Evolutionary conservation across 2,113 vertebrate genomes (phyloP), one percentile per base, ranked within the genome.

Genomic region (Leptobrachium ailaonicum): DNA sequence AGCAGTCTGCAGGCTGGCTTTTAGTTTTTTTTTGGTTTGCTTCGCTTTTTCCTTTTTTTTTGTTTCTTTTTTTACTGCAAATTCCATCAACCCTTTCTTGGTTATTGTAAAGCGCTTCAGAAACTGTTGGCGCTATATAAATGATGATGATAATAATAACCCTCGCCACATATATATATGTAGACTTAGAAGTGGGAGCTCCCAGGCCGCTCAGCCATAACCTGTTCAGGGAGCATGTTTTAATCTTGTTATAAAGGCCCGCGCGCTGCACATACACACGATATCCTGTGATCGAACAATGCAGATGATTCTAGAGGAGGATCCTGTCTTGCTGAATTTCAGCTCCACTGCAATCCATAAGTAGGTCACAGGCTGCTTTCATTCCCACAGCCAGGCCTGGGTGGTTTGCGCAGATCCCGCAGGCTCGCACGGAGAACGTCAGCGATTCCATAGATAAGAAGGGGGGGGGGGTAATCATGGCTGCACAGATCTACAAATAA

Each of bases 301-400:
- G 53, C 50, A 64, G 56, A 68, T 78, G 76, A 77, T 67, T 80
- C 70, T 71, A 80, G 44, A 64, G 68, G 42, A 66, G 32, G 71
- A 66, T 80, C 77, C 71, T 80, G 77, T 73, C 62, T 66, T 14
- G 47, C 70, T 58, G 68, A 62, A 67, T 44, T 80, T 73, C 47
- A 80, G 70, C 60, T 66, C 42, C 44, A 43, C 44, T 80, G 47
- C 58, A 78, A 47, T 63, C 56, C 76, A 78, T 70, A 80, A 80
- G 77, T 80, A 80, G 77, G 77, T 80, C 77, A 80, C 71, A 80
- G 77, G 71, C 77, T 80, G 77, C 77, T 80, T 73, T 80, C 70
- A 53, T 73, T 73, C 62, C 54, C 58, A 73, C 56, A 73, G 77
- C 77, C 63, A 80, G 77, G 77, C 77, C 77, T 73, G 63, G 43